These are phyloP conservation scores for Leptinotarsa haldemani DNA, from an alignment of 2,888 invertebrate species.

Conservation along the genomic window DNA sequence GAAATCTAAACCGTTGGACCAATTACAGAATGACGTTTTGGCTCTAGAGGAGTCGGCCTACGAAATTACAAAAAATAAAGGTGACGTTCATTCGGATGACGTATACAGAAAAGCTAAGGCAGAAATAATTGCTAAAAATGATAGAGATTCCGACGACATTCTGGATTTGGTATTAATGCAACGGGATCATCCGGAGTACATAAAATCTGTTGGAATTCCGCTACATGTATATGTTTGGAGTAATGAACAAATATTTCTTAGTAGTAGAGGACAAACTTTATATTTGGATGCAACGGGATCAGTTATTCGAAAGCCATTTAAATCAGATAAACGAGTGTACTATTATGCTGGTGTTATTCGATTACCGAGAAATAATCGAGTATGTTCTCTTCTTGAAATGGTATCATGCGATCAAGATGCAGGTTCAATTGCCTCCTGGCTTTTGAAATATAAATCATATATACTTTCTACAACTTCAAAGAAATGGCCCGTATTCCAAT, in stretches of 20 bases:
- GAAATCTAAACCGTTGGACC: slow-evolving; percentile 16
- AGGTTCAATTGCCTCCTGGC: slow-evolving; percentile 38
- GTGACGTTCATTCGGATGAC: slow-evolving; percentile 36
- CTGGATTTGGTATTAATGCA: slow-evolving; percentile 36
- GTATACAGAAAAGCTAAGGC: slow-evolving; percentile 38
- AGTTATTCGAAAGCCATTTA: slow-evolving; percentile 35
- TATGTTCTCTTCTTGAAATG: slow-evolving; percentile 41
- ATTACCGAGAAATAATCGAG: slow-evolving; percentile 28
- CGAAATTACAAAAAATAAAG: slow-evolving; percentile 25
- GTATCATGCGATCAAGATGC: slow-evolving; percentile 35
- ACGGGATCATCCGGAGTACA: slow-evolving; percentile 42
- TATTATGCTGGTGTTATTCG: slow-evolving; percentile 34
- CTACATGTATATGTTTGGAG: slow-evolving; percentile 44
- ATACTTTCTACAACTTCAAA: slow-evolving; percentile 22
- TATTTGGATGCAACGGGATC: slow-evolving; percentile 46
- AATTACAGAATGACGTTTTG: not conserved
- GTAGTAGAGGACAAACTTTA: not conserved
- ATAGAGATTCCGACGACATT: slow-evolving; percentile 31
- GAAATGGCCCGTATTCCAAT: slow-evolving; percentile 38
- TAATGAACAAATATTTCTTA: slow-evolving; percentile 30
- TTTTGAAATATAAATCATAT: slow-evolving; percentile 37
- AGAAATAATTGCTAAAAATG: slow-evolving; percentile 28
- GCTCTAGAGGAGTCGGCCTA: slow-evolving; percentile 1
- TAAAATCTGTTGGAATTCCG: slow-evolving; percentile 40
- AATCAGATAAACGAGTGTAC: slow-evolving; percentile 32